Evolutionary conservation across 2,888 invertebrate genomes (phyloP).

Genomic region (Chrysopilus asiliformis): DNA sequence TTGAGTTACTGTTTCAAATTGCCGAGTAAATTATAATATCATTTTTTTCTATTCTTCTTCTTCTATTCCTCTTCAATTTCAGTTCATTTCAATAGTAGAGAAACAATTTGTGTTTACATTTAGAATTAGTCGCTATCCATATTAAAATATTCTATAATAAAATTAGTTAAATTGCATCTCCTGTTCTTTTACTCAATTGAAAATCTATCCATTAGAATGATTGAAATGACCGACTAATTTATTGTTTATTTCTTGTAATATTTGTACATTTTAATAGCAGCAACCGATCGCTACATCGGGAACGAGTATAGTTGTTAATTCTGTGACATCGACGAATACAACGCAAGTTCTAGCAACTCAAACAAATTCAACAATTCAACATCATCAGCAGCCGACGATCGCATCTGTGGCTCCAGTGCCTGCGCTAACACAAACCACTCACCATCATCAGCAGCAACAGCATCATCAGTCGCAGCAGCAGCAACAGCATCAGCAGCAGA

Average conservation of each 20-base stretch:
- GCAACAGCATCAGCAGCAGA: constrained; percentile 5
- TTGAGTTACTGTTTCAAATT: constrained; percentile 26
- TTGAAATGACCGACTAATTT: background rate
- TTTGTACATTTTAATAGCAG: constrained; percentile 7
- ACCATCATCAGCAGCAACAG: constrained; percentile 17
- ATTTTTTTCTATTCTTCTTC: background rate
- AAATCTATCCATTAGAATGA: background rate
- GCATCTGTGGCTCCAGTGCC: constrained; percentile 16
- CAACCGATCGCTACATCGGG: constrained; percentile 25
- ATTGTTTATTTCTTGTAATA: background rate
- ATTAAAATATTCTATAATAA: too few species aligned
- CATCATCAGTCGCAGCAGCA: constrained; percentile 23
- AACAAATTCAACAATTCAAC: constrained; percentile 19
- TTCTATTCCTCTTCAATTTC: too few species aligned
- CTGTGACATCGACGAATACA: constrained; percentile 29
- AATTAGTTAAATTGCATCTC: too few species aligned
- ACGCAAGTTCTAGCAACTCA: constrained; percentile 25
- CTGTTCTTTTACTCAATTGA: too few species aligned
- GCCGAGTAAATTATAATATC: background rate
- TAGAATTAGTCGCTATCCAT: too few species aligned
- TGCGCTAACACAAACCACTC: constrained; percentile 18
- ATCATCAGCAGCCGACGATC: constrained; percentile 14
- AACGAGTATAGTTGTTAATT: constrained; percentile 35
- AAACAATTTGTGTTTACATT: too few species aligned
- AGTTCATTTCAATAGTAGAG: too few species aligned